A percentile compares a stretch with the other conserved stretches of the same genome.
phyloP scores from a whole-genome alignment of 2,888 invertebrate species.

The Spicauda simplicius region DNA sequence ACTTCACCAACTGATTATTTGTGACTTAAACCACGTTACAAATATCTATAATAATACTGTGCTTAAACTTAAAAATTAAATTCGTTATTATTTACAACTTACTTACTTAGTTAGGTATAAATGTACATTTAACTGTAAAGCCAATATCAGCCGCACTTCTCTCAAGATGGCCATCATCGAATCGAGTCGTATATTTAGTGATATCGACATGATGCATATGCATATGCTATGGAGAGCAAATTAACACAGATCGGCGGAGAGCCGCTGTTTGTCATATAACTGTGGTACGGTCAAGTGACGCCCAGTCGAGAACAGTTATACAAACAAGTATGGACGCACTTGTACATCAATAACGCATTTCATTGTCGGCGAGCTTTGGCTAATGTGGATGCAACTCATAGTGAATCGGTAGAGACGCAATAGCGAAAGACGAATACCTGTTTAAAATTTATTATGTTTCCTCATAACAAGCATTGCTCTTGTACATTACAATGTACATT shows the following conservation, averaged over 20 bases:
- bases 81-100: too few species aligned
- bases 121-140: too few species aligned
- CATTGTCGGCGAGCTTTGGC: conserved; percentile 70
- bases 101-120: too few species aligned
- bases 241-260: conserved; percentile 74
- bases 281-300: conserved; percentile 76
- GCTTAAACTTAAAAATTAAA: too few species aligned
- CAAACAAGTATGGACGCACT: conserved; percentile 71
- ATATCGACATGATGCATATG: conserved; percentile 8
- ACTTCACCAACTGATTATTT: too few species aligned
- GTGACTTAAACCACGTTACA: too few species aligned
- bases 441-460: too few species aligned
- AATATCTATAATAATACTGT: too few species aligned
- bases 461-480: too few species aligned
- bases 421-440: too few species aligned
- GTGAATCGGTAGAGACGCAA: conserved; percentile 45
- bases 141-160: neutral
- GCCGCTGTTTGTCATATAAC: conserved; percentile 76
- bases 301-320: conserved; percentile 74
- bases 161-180: neutral
- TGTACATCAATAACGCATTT: conserved; percentile 77
- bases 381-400: conserved; percentile 67
- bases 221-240: conserved; percentile 72
- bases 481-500: too few species aligned
- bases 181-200: conserved; percentile 7